Evolutionary conservation across 2,797 vertebrate genomes (phyloP), one percentile per base, ranked within the genome.

Genomic region (Paratrypauchen microcephalus): DNA sequence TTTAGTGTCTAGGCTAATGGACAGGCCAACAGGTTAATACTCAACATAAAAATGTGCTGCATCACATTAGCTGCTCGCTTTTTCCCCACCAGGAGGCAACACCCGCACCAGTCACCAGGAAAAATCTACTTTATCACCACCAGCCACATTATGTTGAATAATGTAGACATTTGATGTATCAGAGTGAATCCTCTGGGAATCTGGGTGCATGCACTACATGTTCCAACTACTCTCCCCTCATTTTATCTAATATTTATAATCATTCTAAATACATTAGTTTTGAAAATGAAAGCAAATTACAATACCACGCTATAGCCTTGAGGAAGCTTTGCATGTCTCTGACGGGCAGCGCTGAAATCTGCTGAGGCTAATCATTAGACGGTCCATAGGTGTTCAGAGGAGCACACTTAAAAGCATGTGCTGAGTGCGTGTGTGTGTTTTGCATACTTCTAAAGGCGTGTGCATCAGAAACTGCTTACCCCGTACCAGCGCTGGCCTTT

Each of bases 401-500:
- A 39, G 3, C n/a, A 5, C 19, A 61, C 19, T 39, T 39, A 11
- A 61, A n/a, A 61, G 59, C 30, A 12, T 23, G 9, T 39, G 59
- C 32, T 61, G 59, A 39, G 32, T 23, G 30, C 13, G n/a, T n/a
- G 21, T 21, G 59, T 26, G 5, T 15, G 32, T 61, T 61, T 23
- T 61, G 32, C 32, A 21, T 39, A 21, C 30, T 39, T 21, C 59
- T 41, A 61, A 61, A 15, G 41, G 19, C 16, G 6, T 5, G 32
- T 21, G 13, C 4, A 32, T 61, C 19, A 19, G 18, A 60, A 36
- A 61, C 9, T 66, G 66, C 69, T 79, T 65, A 30, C 54, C 77
- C 61, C n/a, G 39, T 21, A 81, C 69, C 55, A 0, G 76, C 65
- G 68, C 58, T 67, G 69, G 68, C 56, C 57, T 63, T 41, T 85